A percentile compares a stretch with the other conserved stretches of the same genome.
phyloP scores from a whole-genome alignment of 2,797 vertebrate genomes.

The Centroberyx gerrardi region DNA sequence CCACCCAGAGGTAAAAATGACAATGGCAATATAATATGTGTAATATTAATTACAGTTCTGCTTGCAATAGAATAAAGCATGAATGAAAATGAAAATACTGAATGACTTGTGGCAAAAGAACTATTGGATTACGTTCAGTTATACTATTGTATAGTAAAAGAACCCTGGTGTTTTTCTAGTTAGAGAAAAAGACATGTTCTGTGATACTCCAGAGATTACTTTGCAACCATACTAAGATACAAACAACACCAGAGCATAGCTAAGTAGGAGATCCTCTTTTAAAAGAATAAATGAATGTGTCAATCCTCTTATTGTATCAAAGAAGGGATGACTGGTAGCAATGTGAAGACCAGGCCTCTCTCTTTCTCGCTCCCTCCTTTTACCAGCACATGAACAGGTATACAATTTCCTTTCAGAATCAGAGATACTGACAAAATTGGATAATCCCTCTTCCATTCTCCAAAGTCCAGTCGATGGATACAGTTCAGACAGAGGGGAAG shows the following conservation, averaged over 20 bases:
- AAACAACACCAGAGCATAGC: conserved; percentile 3
- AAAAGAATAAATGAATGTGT: not conserved
- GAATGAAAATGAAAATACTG: not conserved
- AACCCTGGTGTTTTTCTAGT: conserved; percentile 1
- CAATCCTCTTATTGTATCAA: not conserved
- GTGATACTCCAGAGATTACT: conserved; percentile 3
- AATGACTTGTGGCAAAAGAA: conserved; percentile 6
- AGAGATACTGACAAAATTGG: conserved; percentile 26
- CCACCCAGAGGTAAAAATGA: conserved; percentile 1
- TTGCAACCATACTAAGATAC: conserved; percentile 9
- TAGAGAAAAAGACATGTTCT: not conserved
- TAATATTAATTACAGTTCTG: conserved; percentile 13
- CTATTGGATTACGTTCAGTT: not conserved
- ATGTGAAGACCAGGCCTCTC: not conserved
- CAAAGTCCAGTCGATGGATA: conserved; percentile 25
- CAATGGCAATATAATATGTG: not conserved
- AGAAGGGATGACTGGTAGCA: not conserved
- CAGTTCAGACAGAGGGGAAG: not conserved
- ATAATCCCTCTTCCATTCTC: conserved; percentile 26
- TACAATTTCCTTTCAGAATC: not conserved
- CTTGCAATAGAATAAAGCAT: conserved; percentile 2
- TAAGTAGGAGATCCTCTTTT: conserved; percentile 9
- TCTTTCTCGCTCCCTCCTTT: not conserved
- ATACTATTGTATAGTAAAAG: not conserved
- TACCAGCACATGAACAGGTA: conserved; percentile 4